Evolutionary conservation across 2,797 vertebrate genomes (phyloP).

Genomic region (Eidolon dupreanum): DNA sequence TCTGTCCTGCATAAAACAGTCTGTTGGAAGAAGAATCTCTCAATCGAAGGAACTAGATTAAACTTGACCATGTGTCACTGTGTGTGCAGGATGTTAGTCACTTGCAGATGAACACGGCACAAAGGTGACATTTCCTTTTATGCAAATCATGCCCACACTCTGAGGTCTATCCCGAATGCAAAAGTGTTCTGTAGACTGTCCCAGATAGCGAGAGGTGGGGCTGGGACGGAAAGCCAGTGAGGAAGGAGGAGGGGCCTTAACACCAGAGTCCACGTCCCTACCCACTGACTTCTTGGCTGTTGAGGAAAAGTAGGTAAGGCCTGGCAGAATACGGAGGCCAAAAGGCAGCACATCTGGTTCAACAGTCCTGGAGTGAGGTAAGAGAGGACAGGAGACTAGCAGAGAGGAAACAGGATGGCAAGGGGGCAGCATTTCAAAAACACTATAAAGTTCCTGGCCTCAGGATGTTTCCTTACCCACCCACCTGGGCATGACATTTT

Average conservation of each 20-base stretch:
- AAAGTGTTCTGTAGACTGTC: too few relatives aligned
- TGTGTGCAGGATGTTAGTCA: neutral
- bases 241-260: neutral
- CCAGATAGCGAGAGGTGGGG: neutral
- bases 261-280: neutral
- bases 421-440: neutral
- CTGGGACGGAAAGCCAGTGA: neutral
- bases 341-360: neutral
- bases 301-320: neutral
- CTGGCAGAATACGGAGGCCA: neutral
- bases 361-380: neutral
- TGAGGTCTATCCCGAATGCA: neutral
- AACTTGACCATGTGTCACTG: neutral
- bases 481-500: neutral
- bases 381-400: neutral
- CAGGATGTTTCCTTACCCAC: neutral
- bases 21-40: slow-evolving; percentile 1
- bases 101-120: neutral
- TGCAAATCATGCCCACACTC: neutral
- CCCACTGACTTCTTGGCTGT: neutral
- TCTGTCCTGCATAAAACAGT: neutral
- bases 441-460: neutral
- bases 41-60: neutral
- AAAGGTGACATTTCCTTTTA: neutral
- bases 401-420: neutral